phyloP scores from a whole-genome alignment of 2,113 vertebrate genomes.

The Mustelus asterias region DNA sequence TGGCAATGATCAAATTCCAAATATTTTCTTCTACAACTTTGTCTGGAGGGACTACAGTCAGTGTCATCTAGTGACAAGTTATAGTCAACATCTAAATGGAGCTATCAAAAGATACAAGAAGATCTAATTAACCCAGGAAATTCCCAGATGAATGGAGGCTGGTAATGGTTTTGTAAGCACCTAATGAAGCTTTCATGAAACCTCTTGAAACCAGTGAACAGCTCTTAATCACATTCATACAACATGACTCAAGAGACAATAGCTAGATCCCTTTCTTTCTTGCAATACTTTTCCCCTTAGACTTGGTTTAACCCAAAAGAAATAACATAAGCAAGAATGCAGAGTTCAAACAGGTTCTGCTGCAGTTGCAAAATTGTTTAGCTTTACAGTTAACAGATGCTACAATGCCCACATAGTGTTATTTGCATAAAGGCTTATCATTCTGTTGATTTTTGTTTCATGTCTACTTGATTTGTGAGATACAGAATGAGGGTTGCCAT shows the following conservation, averaged over 20 bases:
- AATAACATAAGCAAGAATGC: not conserved
- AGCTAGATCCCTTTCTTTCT: not conserved
- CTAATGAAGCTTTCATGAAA: conserved; percentile 24
- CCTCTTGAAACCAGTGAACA: not conserved
- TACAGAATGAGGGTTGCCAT: not conserved
- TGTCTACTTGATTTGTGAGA: not conserved
- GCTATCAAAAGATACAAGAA: not conserved
- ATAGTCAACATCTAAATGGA: not conserved
- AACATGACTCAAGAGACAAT: not conserved
- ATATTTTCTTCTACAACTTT: not conserved
- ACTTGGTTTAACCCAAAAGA: conserved; percentile 7
- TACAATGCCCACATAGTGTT: not conserved
- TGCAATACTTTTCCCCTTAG: conserved; percentile 14
- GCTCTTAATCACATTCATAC: not conserved
- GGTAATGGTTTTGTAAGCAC: conserved; percentile 18
- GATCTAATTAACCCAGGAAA: not conserved
- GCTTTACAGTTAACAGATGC: not conserved
- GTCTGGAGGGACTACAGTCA: not conserved
- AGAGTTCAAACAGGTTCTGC: not conserved
- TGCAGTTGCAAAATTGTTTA: not conserved
- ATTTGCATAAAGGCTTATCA: not conserved
- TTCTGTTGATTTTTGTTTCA: not conserved
- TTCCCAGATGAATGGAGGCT: not conserved
- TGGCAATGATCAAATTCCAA: not conserved
- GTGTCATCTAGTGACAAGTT: not conserved